These are phyloP conservation scores for Sminthurides bifidus DNA, from an alignment of 1,140 invertebrate genomes.

Conservation along the genomic window DNA sequence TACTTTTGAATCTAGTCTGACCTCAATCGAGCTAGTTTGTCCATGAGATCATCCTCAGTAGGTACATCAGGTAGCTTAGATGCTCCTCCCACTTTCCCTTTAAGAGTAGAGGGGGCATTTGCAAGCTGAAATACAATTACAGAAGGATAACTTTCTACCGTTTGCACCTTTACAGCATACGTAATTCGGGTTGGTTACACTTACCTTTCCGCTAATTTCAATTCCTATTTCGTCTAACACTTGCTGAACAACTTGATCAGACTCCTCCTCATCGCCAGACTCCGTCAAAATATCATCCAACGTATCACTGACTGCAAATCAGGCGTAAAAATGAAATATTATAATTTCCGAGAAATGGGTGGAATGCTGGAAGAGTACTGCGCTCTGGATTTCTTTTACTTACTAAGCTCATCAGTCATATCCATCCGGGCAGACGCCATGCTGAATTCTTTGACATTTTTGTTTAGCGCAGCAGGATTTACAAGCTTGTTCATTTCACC, in stretches of 20 bases:
- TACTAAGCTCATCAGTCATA: constrained; percentile 91
- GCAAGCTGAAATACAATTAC: constrained; percentile 36
- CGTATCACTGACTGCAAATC: constrained; percentile 68
- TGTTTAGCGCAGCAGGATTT: constrained; percentile 69
- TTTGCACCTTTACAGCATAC: too few species aligned
- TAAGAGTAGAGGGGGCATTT: constrained; percentile 48
- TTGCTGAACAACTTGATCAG: constrained; percentile 69
- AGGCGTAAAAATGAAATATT: constrained; percentile 24
- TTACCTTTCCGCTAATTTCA: constrained; percentile 76
- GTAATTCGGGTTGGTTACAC: not conserved
- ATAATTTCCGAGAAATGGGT: not conserved
- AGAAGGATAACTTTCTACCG: constrained; percentile 3
- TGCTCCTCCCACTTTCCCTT: constrained; percentile 47
- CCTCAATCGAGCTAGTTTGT: constrained; percentile 59
- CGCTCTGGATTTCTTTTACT: constrained; percentile 32
- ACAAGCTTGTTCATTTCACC: constrained; percentile 72
- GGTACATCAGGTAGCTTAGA: constrained; percentile 35
- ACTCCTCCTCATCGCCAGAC: constrained; percentile 80
- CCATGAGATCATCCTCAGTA: constrained; percentile 62
- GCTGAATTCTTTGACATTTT: constrained; percentile 68
- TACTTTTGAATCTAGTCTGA: too few species aligned
- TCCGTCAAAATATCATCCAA: constrained; percentile 79
- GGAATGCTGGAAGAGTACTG: constrained; percentile 1
- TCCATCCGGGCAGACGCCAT: constrained; percentile 75
- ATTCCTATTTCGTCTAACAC: constrained; percentile 93